Base-by-base conservation (phyloP, 2,888 invertebrate species). In the Mythimna pallens region DNA sequence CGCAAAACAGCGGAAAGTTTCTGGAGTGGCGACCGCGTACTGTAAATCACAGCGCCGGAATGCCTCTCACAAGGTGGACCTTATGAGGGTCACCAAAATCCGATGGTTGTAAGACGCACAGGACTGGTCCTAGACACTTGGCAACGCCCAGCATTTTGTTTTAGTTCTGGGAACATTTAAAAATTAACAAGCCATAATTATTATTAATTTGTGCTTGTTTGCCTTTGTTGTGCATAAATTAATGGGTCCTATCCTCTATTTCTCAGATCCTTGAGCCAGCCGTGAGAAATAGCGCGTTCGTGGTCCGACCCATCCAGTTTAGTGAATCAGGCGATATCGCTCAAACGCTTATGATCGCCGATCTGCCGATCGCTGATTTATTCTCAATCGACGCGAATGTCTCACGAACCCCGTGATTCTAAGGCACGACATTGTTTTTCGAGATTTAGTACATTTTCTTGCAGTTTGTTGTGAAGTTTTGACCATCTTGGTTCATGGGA, bases 281-380 rank as follows among this genome's bases (percentile, higher is more conserved):
- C 93, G 93, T 93, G 93, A 91, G 93, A 93, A 93, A 88, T 88
- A 88, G 88, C 85, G 70, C 89, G 84, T 71, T 89, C 91, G 91
- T 90, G 90, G 88, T 89, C 73, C 86, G 88, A 87, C 88, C 87
- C 89, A 81, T 90, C 92, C 91, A 90, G 93, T 93, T 93, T 93
- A 91, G 93, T 92, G 87, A 89, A 89, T 90, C 91, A 88, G 89
- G 85, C 90, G 89, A 88, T 89, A 91, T 88, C 87, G 86, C 72
- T 81, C 82, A 82, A 83, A 80, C 86, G 85, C 86, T 86, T 89
- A 88, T 89, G 90, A 92, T 91, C 86, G 88, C 80, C 87, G 88
- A 89, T 88, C 90, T 82, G 77, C 76, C 78, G 85, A 84, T 86
- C 80, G 65, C 82, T 90, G 92, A 92, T 92, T 93, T 92, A 92